Conservation (phyloP, 2,888 invertebrate species). For the Sphecodes monilicornis region DNA sequence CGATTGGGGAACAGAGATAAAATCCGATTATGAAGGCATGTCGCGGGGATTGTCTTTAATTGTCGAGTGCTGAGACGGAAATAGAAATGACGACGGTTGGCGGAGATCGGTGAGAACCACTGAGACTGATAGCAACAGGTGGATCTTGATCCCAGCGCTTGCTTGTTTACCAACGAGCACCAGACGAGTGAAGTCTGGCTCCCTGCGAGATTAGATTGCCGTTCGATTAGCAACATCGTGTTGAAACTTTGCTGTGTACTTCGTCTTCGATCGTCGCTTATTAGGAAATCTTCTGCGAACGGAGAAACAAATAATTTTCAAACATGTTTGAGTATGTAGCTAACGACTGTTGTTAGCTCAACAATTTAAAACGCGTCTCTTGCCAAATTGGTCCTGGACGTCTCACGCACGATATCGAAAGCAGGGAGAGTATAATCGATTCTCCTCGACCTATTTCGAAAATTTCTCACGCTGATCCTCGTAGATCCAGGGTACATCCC, state of each 20-base stretch:
- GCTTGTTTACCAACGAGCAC: conserved; percentile 54
- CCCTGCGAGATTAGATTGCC: conserved; percentile 65
- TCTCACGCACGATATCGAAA: neutral
- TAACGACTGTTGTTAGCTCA: too few relatives aligned
- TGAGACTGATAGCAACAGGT: conserved; percentile 65
- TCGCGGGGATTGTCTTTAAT: neutral
- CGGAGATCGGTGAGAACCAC: conserved; percentile 37
- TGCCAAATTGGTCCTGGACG: too few relatives aligned
- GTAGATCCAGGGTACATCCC: neutral
- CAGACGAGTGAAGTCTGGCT: conserved; percentile 57
- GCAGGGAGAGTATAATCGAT: neutral
- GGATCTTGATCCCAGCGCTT: conserved; percentile 48
- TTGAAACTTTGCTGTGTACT: conserved; percentile 30
- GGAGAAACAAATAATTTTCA: neutral
- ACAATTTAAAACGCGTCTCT: too few relatives aligned
- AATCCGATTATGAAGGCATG: neutral
- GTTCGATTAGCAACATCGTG: conserved; percentile 51
- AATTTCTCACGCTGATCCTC: conserved; percentile 52
- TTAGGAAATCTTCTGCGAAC: neutral
- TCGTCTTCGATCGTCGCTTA: conserved; percentile 10
- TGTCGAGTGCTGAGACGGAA: neutral
- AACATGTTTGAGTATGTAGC: neutral
- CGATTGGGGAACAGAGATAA: neutral
- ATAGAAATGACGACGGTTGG: neutral
- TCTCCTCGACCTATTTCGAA: neutral